Evolutionary conservation across 2,797 vertebrate genomes (phyloP).

Genomic region (Epinephelus awoara): DNA sequence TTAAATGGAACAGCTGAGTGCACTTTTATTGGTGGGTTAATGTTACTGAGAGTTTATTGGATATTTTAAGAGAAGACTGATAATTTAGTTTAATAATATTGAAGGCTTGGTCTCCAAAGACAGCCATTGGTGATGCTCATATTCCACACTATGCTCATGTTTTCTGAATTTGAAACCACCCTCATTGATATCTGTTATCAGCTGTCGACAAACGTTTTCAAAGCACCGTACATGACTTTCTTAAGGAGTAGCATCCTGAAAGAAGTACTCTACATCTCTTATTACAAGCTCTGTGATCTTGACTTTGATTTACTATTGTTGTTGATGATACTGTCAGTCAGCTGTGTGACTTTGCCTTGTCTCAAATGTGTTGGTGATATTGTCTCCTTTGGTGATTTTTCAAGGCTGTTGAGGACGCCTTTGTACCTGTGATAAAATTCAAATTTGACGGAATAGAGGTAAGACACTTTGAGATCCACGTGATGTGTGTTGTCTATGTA

Average conservation of each 20-base stretch:
- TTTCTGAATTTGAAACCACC: not conserved
- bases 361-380: constrained; percentile 31
- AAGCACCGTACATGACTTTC: not conserved
- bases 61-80: not conserved
- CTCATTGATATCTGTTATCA: not conserved
- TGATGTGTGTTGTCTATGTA: not conserved
- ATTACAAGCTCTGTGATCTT: not conserved
- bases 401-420: constrained; percentile 98
- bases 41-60: not conserved
- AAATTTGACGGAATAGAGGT: constrained; percentile 98
- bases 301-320: not conserved
- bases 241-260: not conserved
- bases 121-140: not conserved
- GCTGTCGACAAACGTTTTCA: not conserved
- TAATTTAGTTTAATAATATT: not conserved
- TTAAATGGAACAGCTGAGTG: not conserved
- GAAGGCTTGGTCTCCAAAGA: not conserved
- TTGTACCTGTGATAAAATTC: constrained; percentile 98
- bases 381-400: constrained; percentile 34
- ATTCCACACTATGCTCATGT: not conserved
- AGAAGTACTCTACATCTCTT: not conserved
- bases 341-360: not conserved
- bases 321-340: not conserved
- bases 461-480: constrained; percentile 55
- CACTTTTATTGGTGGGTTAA: not conserved